Evolutionary conservation across 2,888 invertebrate species (phyloP), one percentile per base, ranked within the genome.

Genomic region (Polydrusus cervinus): DNA sequence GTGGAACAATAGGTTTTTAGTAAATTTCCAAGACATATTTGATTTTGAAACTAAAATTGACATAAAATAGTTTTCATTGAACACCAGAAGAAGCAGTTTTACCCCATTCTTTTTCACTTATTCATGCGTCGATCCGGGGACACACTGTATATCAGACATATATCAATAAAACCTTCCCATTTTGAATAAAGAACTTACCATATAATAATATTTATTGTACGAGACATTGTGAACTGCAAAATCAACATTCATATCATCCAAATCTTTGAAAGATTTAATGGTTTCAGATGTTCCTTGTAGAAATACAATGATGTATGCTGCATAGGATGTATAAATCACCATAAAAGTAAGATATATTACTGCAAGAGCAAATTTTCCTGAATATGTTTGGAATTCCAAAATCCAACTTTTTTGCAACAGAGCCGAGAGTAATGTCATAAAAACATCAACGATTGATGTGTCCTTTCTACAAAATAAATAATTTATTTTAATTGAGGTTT

Each of bases 261-360:
- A 49, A 14, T 71, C 61, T 10, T 34, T 14, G 14, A 71, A 53
- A 14, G 62, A 49, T 40, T 62, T 49, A 14, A 64, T 62, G 34
- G 16, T 6, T 14, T 71, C 49, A 16, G 62, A 38, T 9, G 53
- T 62, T 14, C 51, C 62, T 51, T 64, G 53, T 5, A 71, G 40
- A 47, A 71, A 71, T 5, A 64, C n/a, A 10, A 71, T 62, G 7
- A 71, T 53, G 14, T 14, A 13, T 20, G 71, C 71, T n/a, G 51
- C 64, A 60, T 71, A 64, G n/a, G 62, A 49, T 14, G 60, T 71
- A 53, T 62, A 71, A 47, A 64, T 30, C 0, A 71, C 43, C 53
- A 71, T 30, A 47, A 64, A 71, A 14, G 30, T 20, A 16, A 71
- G 14, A 38, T 47, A 71, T 11, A 60, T 40, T 20, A 64, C 11